Evolutionary conservation across 37 sponge, comb jelly and placozoan genomes (phyloP), one percentile per base, ranked within the genome.

Genomic region (Halichondria panicea): DNA sequence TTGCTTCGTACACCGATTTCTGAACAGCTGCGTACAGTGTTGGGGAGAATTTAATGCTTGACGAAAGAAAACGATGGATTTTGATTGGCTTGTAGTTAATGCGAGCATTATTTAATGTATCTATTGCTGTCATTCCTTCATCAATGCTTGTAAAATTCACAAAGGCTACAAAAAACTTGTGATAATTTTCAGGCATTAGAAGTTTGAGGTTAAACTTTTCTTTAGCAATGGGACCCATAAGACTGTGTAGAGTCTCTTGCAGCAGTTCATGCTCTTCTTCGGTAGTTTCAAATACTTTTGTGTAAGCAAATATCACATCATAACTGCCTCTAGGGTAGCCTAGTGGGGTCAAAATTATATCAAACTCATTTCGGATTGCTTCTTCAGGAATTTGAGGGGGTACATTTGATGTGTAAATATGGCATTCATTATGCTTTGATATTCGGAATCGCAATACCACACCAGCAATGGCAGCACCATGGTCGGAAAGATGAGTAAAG

Each of bases 281-380:
- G 24, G 71, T 84, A 45, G 77, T 84, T 28, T 66, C 36, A 70
- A 76, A 84, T 25, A 42, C 3, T 50, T 76, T 75, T 55, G 76
- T 71, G 43, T 24, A 67, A 21, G 70, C 77, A 70, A 67, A n/a
- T n/a, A n/a, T n/a, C n/a, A n/a, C n/a, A n/a, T n/a, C n/a, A n/a
- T n/a, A n/a, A n/a, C n/a, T n/a, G n/a, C n/a, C n/a, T n/a, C n/a
- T n/a, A n/a, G n/a, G n/a, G n/a, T n/a, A n/a, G n/a, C n/a, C n/a
- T n/a, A n/a, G n/a, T n/a, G n/a, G n/a, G n/a, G n/a, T n/a, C n/a
- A n/a, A n/a, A n/a, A n/a, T n/a, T n/a, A n/a, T n/a, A 28, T 74
- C 33, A 44, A 76, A 22, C 43, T 46, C 84, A 36, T 45, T 21
- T 48, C 43, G 37, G 0, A 84, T 0, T n/a, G 4, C 31, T 34